These are phyloP conservation scores for Acrossocheilus wenchowensis DNA, from an alignment of 2,797 vertebrate species.

Conservation along the genomic window DNA sequence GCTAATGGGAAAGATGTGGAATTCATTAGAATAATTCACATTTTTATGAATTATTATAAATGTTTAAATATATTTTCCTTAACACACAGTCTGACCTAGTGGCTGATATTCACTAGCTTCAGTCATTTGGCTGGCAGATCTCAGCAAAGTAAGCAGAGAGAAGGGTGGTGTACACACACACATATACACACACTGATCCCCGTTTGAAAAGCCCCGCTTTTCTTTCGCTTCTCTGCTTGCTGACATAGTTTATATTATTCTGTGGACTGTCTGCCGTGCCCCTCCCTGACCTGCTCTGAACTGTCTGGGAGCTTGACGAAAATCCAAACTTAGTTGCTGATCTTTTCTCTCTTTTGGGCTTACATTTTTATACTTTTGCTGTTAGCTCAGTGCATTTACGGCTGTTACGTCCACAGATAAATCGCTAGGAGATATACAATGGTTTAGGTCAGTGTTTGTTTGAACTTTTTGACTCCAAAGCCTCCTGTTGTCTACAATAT, in stretches of 20 bases:
- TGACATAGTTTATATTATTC: slow-evolving; percentile 58
- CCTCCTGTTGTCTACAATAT: not conserved
- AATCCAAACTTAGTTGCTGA: slow-evolving; percentile 18
- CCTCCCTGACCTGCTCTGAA: slow-evolving; percentile 46
- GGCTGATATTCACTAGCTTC: slow-evolving; percentile 36
- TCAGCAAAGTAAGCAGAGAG: slow-evolving; percentile 52
- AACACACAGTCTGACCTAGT: not conserved
- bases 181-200: slow-evolving; percentile 49
- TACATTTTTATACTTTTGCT: not conserved
- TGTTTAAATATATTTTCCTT: not conserved
- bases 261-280: slow-evolving; percentile 41
- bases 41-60: not conserved
- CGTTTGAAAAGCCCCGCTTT: slow-evolving; percentile 56
- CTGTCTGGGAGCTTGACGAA: slow-evolving; percentile 37
- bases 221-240: slow-evolving; percentile 57
- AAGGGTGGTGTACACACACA: slow-evolving; percentile 10
- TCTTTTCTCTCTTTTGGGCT: slow-evolving; percentile 6
- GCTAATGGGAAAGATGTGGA: slow-evolving; percentile 51
- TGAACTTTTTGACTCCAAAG: not conserved
- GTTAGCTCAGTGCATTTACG: not conserved
- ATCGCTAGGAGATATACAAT: not conserved
- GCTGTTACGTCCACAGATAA: not conserved
- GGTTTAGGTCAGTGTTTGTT: not conserved
- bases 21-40: slow-evolving; percentile 24
- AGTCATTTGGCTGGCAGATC: slow-evolving; percentile 46